Base-by-base conservation (phyloP, 2,797 vertebrate species). In the Liasis olivaceus region DNA sequence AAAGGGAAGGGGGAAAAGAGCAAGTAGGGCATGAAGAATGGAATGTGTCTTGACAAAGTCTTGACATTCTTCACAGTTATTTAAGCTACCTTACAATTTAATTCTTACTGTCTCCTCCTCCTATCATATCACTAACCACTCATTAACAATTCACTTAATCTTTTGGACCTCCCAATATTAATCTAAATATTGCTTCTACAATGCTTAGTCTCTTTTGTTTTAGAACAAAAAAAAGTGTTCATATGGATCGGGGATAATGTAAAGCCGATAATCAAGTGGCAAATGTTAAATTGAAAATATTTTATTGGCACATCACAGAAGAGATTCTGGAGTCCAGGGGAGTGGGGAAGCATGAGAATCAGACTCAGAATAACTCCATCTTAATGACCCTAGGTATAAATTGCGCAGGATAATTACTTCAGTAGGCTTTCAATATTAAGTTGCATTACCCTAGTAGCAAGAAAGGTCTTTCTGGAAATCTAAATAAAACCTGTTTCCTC, bases 61-160 rank as follows among this genome's bases (percentile, higher is more conserved):
- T 58, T 87, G 77, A 90, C 5, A 31, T 54, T 90, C 62, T 84
- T 24, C 26, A 12, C 8, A 87, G 12, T 9, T 13, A 54, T 69
- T 72, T 59, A 42, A 72, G 15, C 42, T 72, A 58, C 47, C 20
- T 28, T 87, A 42, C 51, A 28, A 59, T 64, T 85, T 64, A 0
- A 2, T 81, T 17, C 0, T 0, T 0, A 63, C 72, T 17, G 62
- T 87, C 92, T n/a, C 22, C 64, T 9, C 22, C 5, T 26, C 26
- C 26, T 26, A 2, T 24, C 28, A 64, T 11, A 56, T 0, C n/a
- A 69, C 31, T 66, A 11, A 5, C 31, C 47, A 88, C 2, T 51
- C 69, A 42, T 5, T 89, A 42, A 63, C 47, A n/a, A 56, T 59
- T 77, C 4, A 26, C 24, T 56, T 66, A 66, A n/a, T 89, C 11